Percentiles rank a stretch among this genome's conserved stretches.
These are phyloP conservation scores for Acomys russatus DNA, from an alignment of 2,797 vertebrate genomes.

Conservation along the genomic window DNA sequence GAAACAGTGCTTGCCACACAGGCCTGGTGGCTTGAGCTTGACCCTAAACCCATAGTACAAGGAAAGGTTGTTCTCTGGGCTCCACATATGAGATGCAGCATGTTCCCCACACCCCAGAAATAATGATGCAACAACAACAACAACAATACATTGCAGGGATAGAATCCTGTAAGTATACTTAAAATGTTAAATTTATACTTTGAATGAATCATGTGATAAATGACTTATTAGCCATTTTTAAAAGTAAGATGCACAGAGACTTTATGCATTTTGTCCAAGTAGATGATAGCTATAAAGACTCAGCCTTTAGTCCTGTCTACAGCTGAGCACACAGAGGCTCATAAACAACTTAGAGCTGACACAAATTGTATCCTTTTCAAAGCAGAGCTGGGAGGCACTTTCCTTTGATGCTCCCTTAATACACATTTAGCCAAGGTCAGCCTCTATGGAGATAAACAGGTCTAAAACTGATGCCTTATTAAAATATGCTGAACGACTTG, in stretches of 20 bases:
- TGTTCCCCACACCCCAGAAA: background rate
- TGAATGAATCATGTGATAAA: background rate
- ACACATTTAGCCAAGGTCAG: background rate
- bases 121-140: background rate
- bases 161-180: background rate
- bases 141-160: background rate
- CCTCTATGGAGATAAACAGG: background rate
- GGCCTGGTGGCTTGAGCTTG: background rate
- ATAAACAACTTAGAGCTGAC: background rate
- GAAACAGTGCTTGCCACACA: background rate
- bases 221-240: background rate
- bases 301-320: too few relatives aligned
- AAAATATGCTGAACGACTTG: background rate
- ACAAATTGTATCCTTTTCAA: background rate
- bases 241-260: background rate
- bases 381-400: background rate
- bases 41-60: background rate
- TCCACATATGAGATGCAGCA: background rate
- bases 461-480: background rate
- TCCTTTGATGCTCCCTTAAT: constrained; percentile 39
- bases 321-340: background rate
- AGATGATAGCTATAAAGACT: background rate
- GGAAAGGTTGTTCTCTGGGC: background rate
- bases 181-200: background rate
- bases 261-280: background rate